Conservation (phyloP, 2,797 vertebrate genomes). For the Acanthis flammea region DNA sequence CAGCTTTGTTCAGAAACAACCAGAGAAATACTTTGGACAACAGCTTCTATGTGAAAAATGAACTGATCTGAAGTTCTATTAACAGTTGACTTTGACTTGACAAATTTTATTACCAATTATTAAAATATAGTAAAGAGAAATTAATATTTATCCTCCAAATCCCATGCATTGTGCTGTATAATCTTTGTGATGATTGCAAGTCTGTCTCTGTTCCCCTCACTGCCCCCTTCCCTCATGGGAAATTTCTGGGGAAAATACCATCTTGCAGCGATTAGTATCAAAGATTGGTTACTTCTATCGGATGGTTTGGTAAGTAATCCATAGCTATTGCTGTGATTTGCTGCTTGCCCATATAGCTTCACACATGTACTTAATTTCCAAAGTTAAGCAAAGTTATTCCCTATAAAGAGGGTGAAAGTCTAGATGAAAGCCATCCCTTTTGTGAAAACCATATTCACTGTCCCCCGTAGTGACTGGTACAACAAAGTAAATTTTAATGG, state of each 20-base stretch:
- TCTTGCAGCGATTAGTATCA: constrained; percentile 55
- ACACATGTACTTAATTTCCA: constrained; percentile 70
- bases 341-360: constrained; percentile 41
- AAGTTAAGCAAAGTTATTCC: constrained; percentile 61
- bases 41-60: not conserved
- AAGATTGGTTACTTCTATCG: constrained; percentile 47
- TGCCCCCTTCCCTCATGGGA: not conserved
- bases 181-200: not conserved
- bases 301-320: constrained; percentile 40
- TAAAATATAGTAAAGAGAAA: not conserved
- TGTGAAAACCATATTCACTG: constrained; percentile 42
- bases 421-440: constrained; percentile 62
- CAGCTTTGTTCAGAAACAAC: not conserved
- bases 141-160: not conserved
- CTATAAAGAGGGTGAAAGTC: constrained; percentile 62
- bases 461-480: constrained; percentile 45
- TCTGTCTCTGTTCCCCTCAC: not conserved
- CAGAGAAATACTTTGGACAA: not conserved
- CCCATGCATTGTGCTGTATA: not conserved
- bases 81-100: not conserved
- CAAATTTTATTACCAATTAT: not conserved
- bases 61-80: not conserved
- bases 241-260: not conserved
- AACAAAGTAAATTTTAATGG: constrained; percentile 65
- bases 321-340: constrained; percentile 53